Percentiles rank a stretch among this genome's conserved stretches.
Conservation (phyloP, 2,113 vertebrate genomes). For the Kryptolebias marmoratus region DNA sequence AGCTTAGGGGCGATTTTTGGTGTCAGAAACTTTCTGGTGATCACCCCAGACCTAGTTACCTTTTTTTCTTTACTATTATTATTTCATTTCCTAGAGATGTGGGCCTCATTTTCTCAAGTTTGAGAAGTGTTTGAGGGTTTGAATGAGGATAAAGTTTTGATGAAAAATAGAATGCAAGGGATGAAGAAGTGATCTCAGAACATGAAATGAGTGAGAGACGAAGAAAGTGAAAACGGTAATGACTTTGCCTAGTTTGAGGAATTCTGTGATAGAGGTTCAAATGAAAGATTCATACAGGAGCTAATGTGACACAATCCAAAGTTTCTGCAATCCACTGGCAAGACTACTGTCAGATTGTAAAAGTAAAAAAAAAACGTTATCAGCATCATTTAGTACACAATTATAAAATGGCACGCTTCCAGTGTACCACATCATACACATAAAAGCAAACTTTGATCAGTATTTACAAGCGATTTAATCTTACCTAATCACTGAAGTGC, state of each 20-base stretch:
- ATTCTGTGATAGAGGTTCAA: slow-evolving; percentile 40
- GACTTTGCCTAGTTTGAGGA: slow-evolving; percentile 55
- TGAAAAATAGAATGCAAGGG: slow-evolving; percentile 66
- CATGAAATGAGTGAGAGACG: slow-evolving; percentile 47
- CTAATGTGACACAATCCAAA: slow-evolving; percentile 36
- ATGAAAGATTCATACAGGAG: slow-evolving; percentile 59
- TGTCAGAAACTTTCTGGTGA: slow-evolving; percentile 73
- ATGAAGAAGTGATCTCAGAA: slow-evolving; percentile 56
- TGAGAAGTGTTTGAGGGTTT: slow-evolving; percentile 66
- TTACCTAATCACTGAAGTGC: slow-evolving; percentile 20
- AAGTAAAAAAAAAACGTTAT: slow-evolving; percentile 34
- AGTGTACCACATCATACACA: slow-evolving; percentile 20
- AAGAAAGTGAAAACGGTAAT: slow-evolving; percentile 58
- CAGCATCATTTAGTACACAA: slow-evolving; percentile 38
- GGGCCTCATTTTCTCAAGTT: slow-evolving; percentile 65
- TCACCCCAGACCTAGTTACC: slow-evolving; percentile 52
- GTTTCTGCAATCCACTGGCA: slow-evolving; percentile 30
- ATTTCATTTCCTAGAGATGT: slow-evolving; percentile 26
- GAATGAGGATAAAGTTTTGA: slow-evolving; percentile 68
- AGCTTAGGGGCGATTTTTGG: slow-evolving; percentile 68
- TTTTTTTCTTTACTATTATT: slow-evolving; percentile 12
- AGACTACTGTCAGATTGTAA: slow-evolving; percentile 35
- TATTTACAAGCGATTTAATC: slow-evolving; percentile 28
- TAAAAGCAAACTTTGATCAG: slow-evolving; percentile 45
- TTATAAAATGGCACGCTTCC: slow-evolving; percentile 30